Base-by-base conservation (phyloP, 2,888 invertebrate species). In the Dicranocentrus wangi region DNA sequence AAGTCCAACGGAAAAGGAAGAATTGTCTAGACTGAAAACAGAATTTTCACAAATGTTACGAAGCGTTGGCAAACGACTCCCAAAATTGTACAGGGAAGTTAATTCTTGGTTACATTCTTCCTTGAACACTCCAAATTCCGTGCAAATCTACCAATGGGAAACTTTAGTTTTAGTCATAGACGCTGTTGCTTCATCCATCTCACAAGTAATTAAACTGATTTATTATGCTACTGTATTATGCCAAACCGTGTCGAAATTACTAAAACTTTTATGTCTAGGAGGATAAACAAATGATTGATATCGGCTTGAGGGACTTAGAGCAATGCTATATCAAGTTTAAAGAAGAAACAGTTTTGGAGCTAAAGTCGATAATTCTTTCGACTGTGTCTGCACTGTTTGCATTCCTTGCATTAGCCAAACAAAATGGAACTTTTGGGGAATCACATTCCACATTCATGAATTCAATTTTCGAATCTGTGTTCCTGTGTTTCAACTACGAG, bases 101-200 rank as follows among this genome's bases (percentile, higher is more conserved):
- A 84, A 81, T 60, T 66, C 81, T 0, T 86, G 85, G 85, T 69
- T 85, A 10, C 82, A 80, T 23, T 79, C 77, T 43, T 85, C 83
- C 10, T 32, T 86, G 5, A 75, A 61, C 43, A 81, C 82, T 60
- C 81, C 84, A 15, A 83, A 47, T 32, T 70, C 79, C 21, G 80
- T 85, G 15, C 83, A 85, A 66, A 68, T 68, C 23, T 82, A 71
- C 58, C 86, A 86, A 39, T 86, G 86, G 86, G 86, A 86, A 28
- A 70, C 83, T 1, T 60, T 86, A 39, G 82, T 81, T 17, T 70
- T 84, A 17, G 82, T 85, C 19, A 47, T 86, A n/a, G 86, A 85
- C 58, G 72, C 80, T 23, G 84, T 86, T 15, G 82, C 83, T 10
- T 84, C 85, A 1, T 84, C 84, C 13, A 83, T 86, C 5, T 84